Percentiles rank a stretch among this genome's conserved stretches.
These are phyloP conservation scores for Pseudochirops cupreus DNA, from an alignment of 2,797 vertebrate species.

Conservation along the genomic window DNA sequence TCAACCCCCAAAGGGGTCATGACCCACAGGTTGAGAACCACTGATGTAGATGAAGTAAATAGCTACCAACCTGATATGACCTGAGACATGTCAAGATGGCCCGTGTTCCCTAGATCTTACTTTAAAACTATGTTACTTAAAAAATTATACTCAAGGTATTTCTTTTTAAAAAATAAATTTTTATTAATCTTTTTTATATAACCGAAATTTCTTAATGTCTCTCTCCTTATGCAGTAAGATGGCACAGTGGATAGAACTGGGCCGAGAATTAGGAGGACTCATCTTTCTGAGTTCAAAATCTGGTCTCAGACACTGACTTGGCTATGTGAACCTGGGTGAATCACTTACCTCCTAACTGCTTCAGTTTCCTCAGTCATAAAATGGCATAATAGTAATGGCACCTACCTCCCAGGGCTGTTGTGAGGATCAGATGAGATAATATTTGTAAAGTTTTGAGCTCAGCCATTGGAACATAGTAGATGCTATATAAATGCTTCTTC, in stretches of 20 bases:
- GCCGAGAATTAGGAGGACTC: neutral
- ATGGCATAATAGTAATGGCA: neutral
- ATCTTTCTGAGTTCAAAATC: neutral
- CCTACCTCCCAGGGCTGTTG: neutral
- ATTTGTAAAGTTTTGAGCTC: neutral
- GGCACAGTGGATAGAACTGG: neutral
- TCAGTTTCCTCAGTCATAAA: neutral
- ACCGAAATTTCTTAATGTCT: neutral
- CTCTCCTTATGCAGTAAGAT: neutral
- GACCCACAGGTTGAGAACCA: too few relatives aligned
- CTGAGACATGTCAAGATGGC: neutral
- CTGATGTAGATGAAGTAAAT: neutral
- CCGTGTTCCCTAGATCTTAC: neutral
- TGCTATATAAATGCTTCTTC: neutral
- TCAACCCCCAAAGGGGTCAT: too few relatives aligned
- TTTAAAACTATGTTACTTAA: neutral
- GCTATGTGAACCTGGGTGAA: neutral
- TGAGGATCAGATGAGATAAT: neutral
- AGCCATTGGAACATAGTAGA: neutral
- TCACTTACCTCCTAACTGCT: neutral
- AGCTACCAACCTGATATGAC: neutral
- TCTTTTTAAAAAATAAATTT: neutral
- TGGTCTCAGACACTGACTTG: neutral
- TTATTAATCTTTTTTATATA: neutral
- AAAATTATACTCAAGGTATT: neutral